Evolutionary conservation across 2,113 vertebrate species (phyloP).

Genomic region (Colinus virginianus): DNA sequence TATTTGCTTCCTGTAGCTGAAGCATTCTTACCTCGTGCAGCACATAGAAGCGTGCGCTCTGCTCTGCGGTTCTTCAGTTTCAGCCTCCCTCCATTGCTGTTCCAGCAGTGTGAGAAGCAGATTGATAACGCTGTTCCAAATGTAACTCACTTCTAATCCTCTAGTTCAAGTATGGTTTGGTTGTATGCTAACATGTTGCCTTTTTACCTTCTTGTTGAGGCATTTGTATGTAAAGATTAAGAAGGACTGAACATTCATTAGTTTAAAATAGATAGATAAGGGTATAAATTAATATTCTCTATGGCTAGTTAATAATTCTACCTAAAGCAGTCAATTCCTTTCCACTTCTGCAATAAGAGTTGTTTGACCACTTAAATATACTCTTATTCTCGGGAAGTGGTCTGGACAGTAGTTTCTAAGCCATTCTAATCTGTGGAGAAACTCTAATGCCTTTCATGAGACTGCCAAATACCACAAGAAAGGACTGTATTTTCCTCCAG

Average conservation of each 20-base stretch:
- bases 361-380: constrained; percentile 53
- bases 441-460: constrained; percentile 64
- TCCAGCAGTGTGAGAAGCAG: no score
- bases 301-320: constrained; percentile 7
- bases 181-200: not conserved
- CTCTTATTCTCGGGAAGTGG: constrained; percentile 54
- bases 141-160: not conserved
- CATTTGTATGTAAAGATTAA: not conserved
- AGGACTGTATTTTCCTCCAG: constrained; percentile 53
- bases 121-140: no score
- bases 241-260: not conserved
- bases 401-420: constrained; percentile 64
- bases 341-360: constrained; percentile 16
- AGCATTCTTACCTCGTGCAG: not conserved
- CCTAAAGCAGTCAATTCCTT: constrained; percentile 32
- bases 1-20: not conserved
- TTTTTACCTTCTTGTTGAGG: not conserved
- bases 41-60: rapidly evolving
- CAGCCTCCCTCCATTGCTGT: not conserved
- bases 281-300: not conserved
- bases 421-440: constrained; percentile 66
- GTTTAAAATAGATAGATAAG: not conserved
- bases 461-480: constrained; percentile 69
- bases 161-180: not conserved
- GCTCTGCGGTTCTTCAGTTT: not conserved